Conservation (phyloP, 2,113 vertebrate species). For the Danionella cerebrum region DNA sequence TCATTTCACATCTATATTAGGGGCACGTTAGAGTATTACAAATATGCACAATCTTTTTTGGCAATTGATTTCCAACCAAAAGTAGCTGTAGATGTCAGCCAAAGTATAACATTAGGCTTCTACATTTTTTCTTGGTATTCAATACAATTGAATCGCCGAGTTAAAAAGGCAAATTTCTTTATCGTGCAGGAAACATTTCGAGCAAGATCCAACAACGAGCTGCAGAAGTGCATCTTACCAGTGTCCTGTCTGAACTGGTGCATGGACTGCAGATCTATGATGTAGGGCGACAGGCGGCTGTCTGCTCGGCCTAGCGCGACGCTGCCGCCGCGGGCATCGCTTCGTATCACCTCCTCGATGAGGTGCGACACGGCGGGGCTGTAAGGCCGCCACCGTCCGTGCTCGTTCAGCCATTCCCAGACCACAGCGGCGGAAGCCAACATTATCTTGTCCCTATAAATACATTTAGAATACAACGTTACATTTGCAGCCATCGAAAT, state of each 20-base stretch:
- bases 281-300: conserved; percentile 80
- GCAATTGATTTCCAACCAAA: too few species aligned
- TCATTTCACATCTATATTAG: too few species aligned
- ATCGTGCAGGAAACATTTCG: too few species aligned
- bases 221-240: conserved; percentile 58
- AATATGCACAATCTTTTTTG: too few species aligned
- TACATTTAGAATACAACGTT: neutral
- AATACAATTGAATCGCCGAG: too few species aligned
- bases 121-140: too few species aligned
- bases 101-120: too few species aligned
- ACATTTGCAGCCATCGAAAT: neutral
- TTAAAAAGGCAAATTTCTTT: too few species aligned
- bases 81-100: too few species aligned
- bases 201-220: too few species aligned
- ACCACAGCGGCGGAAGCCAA: conserved; percentile 86
- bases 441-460: conserved; percentile 61
- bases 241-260: conserved; percentile 92
- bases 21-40: too few species aligned
- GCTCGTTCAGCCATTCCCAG: conserved; percentile 97
- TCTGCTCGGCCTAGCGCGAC: conserved; percentile 89
- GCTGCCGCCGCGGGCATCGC: conserved; percentile 81
- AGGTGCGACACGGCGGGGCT: conserved; percentile 89
- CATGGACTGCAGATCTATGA: conserved; percentile 89
- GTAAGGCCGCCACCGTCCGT: conserved; percentile 92
- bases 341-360: conserved; percentile 88